Evolutionary conservation across 2,113 vertebrate species (phyloP).

Genomic region (Pseudorhombus dupliciocellatus): DNA sequence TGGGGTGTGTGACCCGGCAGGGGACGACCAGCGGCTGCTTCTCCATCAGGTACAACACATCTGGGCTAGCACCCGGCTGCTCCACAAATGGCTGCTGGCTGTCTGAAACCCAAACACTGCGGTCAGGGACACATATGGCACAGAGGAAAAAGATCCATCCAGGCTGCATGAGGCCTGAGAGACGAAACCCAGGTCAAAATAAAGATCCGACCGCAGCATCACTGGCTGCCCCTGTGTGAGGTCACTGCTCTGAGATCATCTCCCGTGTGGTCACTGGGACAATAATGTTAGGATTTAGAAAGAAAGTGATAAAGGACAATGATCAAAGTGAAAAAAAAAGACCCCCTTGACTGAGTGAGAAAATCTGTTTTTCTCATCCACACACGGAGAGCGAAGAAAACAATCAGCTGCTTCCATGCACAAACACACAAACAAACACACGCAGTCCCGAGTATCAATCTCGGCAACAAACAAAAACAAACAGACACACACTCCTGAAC

Average conservation of each 20-base stretch:
- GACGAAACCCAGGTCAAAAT: background rate
- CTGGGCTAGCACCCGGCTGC: conserved; percentile 79
- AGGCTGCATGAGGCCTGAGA: background rate
- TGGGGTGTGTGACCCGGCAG: conserved; percentile 91
- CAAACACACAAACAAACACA: conserved; percentile 53
- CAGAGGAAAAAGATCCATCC: background rate
- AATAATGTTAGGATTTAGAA: background rate
- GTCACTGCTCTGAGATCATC: background rate
- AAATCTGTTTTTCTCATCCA: conserved; percentile 19
- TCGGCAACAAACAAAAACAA: conserved; percentile 61
- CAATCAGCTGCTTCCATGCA: conserved; percentile 29
- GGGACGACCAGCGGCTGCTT: conserved; percentile 87
- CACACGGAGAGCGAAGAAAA: conserved; percentile 31
- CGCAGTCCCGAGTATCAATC: conserved; percentile 52
- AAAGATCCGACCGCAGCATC: background rate
- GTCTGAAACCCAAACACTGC: conserved; percentile 86
- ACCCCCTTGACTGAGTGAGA: background rate
- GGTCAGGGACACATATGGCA: conserved; percentile 69
- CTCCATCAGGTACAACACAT: conserved; percentile 85
- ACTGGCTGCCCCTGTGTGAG: no score
- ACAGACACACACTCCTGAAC: conserved; percentile 60
- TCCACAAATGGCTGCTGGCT: conserved; percentile 89
- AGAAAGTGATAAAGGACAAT: background rate
- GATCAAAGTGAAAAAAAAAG: background rate
- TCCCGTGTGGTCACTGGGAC: background rate